Evolutionary conservation across 2,113 vertebrate species (phyloP).

Genomic region (Thamnaconus septentrionalis): DNA sequence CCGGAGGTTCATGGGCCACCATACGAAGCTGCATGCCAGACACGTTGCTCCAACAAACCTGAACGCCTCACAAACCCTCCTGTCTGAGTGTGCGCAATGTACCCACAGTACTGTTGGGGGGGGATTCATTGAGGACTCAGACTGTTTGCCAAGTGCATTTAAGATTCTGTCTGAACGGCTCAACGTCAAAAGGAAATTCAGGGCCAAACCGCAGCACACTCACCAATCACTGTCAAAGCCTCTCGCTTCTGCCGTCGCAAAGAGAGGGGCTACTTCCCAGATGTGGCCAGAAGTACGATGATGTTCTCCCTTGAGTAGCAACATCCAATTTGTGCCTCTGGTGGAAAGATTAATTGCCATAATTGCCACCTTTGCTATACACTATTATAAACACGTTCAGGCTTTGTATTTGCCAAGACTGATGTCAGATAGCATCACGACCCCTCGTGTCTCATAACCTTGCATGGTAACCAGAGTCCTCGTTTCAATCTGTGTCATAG

Average conservation of each 20-base stretch:
- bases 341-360: conserved; percentile 40
- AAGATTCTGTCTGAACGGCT: conserved; percentile 63
- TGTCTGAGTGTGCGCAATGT: too few relatives aligned
- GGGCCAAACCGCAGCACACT: conserved; percentile 36
- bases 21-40: too few relatives aligned
- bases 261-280: conserved; percentile 31
- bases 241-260: conserved; percentile 23
- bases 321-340: conserved; percentile 25
- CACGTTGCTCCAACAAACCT: neutral
- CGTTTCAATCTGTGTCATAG: too few relatives aligned
- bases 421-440: too few relatives aligned
- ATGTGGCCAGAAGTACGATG: conserved; percentile 47
- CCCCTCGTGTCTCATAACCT: too few relatives aligned
- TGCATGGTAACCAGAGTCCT: too few relatives aligned
- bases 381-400: too few relatives aligned
- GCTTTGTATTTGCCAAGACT: too few relatives aligned
- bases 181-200: conserved; percentile 55
- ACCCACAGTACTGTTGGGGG: neutral
- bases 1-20: too few relatives aligned
- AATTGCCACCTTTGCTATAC: too few relatives aligned
- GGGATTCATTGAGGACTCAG: conserved; percentile 30
- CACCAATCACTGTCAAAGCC: conserved; percentile 49
- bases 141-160: conserved; percentile 58
- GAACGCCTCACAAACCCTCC: too few relatives aligned
- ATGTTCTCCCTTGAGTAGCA: conserved; percentile 35